These are phyloP conservation scores for Sylvicapra grimmia DNA, from an alignment of 2,113 vertebrate genomes.

Conservation along the genomic window DNA sequence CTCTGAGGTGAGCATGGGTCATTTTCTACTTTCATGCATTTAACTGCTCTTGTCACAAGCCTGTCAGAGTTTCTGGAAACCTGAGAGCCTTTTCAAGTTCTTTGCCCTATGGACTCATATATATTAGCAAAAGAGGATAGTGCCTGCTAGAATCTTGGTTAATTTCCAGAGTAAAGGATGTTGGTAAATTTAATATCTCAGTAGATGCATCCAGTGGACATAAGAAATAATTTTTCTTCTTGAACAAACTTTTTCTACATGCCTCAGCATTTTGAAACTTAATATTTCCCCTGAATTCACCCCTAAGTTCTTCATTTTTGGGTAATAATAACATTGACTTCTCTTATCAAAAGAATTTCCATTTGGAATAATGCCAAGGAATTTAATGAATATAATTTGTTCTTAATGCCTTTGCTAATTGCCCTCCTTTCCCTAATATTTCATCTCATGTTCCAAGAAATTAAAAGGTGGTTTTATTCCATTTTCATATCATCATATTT, in stretches of 20 bases:
- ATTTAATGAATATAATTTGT: slow-evolving; percentile 29
- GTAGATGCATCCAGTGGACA: neutral
- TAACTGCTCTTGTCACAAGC: slow-evolving; percentile 44
- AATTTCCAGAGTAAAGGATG: neutral
- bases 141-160: neutral
- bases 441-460: neutral
- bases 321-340: neutral
- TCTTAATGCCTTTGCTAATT: slow-evolving; percentile 39
- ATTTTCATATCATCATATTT: slow-evolving; percentile 14
- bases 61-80: slow-evolving; percentile 28
- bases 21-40: slow-evolving; percentile 51
- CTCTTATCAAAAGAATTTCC: slow-evolving; percentile 10
- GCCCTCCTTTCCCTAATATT: neutral
- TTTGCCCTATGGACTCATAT: neutral
- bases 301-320: neutral
- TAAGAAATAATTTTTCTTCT: neutral
- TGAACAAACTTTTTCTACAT: neutral
- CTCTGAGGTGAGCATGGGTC: slow-evolving; percentile 50
- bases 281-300: neutral
- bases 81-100: slow-evolving; percentile 12
- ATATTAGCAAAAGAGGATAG: neutral
- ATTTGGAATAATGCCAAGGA: neutral
- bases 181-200: neutral
- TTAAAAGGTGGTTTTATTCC: neutral
- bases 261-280: neutral